Evolutionary conservation across 2,797 vertebrate species (phyloP).

Genomic region (Phalanger gymnotis): DNA sequence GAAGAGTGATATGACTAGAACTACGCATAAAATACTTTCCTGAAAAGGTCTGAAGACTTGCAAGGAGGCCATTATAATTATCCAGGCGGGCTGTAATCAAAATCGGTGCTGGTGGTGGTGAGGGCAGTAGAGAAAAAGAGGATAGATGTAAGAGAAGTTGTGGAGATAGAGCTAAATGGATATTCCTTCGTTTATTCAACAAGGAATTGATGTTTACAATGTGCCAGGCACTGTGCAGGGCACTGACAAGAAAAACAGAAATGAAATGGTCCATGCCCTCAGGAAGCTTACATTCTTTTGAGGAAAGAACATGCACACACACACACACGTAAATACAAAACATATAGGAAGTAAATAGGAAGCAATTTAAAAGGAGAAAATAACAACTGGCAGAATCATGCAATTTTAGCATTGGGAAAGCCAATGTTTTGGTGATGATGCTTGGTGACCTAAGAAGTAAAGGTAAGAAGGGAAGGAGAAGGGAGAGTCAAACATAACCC

Average conservation of each 20-base stretch:
- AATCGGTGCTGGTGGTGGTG: not conserved
- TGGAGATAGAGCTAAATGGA: not conserved
- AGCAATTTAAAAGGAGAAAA: not conserved
- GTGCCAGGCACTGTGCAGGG: not conserved
- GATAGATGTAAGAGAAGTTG: not conserved
- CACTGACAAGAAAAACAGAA: not conserved
- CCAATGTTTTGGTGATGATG: not conserved
- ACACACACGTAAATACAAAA: not conserved
- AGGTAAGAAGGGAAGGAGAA: not conserved
- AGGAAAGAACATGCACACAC: not conserved
- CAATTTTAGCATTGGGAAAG: not conserved
- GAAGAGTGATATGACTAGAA: not conserved
- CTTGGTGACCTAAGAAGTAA: not conserved
- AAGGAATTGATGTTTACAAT: not conserved
- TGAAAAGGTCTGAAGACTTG: not conserved
- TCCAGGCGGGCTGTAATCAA: not conserved
- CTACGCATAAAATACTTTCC: not conserved
- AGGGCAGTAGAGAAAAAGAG: not conserved
- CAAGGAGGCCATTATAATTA: not conserved
- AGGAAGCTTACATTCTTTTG: not conserved
- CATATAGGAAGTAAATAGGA: not conserved
- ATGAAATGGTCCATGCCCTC: not conserved
- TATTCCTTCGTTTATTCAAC: not conserved
- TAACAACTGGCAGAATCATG: not conserved
- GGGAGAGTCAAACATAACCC: not conserved